phyloP scores from a whole-genome alignment of 2,888 invertebrate species.

The Micropterix aruncella region DNA sequence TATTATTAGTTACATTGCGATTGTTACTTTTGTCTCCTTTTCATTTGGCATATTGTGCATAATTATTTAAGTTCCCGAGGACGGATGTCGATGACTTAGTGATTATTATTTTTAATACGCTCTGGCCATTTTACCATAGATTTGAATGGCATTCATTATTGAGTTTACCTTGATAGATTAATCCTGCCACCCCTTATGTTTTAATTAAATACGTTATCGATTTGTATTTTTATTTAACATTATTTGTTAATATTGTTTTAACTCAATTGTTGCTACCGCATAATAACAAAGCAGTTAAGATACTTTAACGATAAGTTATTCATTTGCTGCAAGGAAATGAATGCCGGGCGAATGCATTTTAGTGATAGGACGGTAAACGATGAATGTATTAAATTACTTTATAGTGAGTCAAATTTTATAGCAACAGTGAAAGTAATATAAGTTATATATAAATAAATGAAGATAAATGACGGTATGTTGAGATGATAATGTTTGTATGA shows the following conservation, averaged over 20 bases:
- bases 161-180: not conserved
- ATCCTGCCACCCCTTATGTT: not conserved
- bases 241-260: not conserved
- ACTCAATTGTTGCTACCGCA: not conserved
- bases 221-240: not conserved
- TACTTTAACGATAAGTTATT: not conserved
- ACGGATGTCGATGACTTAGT: too few relatives aligned
- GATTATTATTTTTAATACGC: not conserved
- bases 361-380: not conserved
- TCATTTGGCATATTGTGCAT: too few relatives aligned
- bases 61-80: too few relatives aligned
- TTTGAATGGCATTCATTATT: not conserved
- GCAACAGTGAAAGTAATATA: not conserved
- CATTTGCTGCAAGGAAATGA: not conserved
- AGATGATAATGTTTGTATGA: not conserved
- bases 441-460: not conserved
- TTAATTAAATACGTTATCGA: not conserved
- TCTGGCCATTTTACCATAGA: not conserved
- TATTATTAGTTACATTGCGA: not conserved
- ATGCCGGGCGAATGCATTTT: not conserved
- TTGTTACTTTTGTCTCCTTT: too few relatives aligned
- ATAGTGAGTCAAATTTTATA: not conserved
- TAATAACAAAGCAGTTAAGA: not conserved
- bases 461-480: too few relatives aligned
- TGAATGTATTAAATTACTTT: not conserved